Percentiles rank a stretch among this genome's conserved stretches.
Conservation (phyloP, 2,113 vertebrate genomes). For the Isichthys henryi region DNA sequence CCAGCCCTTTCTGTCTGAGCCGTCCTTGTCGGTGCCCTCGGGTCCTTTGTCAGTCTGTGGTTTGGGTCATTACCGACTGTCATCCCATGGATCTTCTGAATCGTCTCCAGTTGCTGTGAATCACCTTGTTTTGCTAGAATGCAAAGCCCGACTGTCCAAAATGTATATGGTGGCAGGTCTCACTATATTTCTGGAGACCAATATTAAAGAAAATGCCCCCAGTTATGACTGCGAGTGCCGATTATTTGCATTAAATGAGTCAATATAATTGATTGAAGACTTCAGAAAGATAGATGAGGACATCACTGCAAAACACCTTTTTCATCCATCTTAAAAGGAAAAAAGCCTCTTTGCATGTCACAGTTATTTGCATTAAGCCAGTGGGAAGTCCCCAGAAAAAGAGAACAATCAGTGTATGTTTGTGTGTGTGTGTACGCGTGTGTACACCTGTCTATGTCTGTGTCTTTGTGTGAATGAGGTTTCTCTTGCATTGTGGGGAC, state of each 20-base stretch:
- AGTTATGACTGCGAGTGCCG: not conserved
- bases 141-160: not conserved
- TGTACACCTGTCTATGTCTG: not conserved
- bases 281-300: not conserved
- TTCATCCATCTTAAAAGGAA: not conserved
- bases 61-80: not conserved
- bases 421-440: not conserved
- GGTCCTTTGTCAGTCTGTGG: not conserved
- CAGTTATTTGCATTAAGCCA: not conserved
- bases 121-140: not conserved
- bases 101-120: conserved; percentile 3
- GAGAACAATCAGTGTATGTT: not conserved
- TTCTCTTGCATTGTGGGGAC: too few relatives aligned
- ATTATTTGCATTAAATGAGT: conserved; percentile 5
- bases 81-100: conserved; percentile 1
- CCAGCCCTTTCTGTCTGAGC: not conserved
- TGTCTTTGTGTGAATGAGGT: not conserved
- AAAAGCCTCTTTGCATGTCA: not conserved
- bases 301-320: not conserved
- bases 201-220: not conserved
- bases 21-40: not conserved
- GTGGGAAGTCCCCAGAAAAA: not conserved
- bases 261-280: conserved; percentile 4
- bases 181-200: not conserved
- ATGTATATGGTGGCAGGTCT: not conserved